Percentiles rank a stretch among this genome's conserved stretches.
phyloP scores from a whole-genome alignment of 2,113 vertebrate genomes.

The Cyrtonyx montezumae region DNA sequence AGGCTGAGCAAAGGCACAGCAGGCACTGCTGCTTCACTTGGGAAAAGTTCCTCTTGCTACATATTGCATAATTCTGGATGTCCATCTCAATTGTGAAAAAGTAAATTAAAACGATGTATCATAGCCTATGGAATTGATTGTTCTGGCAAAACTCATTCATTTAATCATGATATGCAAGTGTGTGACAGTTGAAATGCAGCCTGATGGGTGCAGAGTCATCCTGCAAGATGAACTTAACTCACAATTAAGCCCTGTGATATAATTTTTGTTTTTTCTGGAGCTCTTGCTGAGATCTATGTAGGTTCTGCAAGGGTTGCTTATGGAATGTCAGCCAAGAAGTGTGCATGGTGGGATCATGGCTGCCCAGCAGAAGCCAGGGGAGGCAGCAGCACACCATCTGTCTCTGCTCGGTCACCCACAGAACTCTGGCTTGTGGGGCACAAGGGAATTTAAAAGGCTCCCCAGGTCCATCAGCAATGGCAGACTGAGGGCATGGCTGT shows the following conservation, averaged over 20 bases:
- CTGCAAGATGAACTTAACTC: not conserved
- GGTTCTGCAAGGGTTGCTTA: not conserved
- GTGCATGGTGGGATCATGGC: not conserved
- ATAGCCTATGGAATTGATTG: not conserved
- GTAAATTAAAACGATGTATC: not conserved
- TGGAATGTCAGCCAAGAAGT: not conserved
- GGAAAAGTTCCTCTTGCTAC: not conserved
- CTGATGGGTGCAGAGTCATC: not conserved
- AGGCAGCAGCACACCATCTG: not conserved
- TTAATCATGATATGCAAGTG: not conserved
- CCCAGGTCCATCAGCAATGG: not conserved
- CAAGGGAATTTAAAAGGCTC: not conserved
- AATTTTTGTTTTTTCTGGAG: not conserved
- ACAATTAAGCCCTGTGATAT: not conserved
- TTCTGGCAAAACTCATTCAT: not conserved
- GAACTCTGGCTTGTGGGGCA: rapidly evolving
- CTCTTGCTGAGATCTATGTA: not conserved
- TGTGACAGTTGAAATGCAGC: not conserved
- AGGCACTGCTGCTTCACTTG: not conserved
- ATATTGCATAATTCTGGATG: not conserved
- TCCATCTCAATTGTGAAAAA: not conserved
- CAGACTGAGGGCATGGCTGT: not conserved
- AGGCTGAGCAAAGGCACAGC: not conserved
- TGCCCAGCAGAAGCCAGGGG: not conserved
- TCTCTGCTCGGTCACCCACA: not conserved